phyloP scores from a whole-genome alignment of 2,888 invertebrate species.

The Lasioglossum pauxillum region DNA sequence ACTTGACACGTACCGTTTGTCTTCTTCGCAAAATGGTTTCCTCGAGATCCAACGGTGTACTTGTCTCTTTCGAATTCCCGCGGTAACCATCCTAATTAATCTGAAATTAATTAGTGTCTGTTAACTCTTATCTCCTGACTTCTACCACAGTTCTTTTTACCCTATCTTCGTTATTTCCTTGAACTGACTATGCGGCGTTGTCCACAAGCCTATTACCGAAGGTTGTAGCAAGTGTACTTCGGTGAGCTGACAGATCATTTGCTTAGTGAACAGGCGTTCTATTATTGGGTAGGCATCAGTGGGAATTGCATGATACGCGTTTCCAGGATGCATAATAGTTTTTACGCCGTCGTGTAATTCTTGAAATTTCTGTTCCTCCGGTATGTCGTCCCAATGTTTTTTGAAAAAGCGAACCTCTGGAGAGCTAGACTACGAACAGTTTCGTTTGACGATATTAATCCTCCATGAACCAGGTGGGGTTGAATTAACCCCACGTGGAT shows the following conservation, averaged over 20 bases:
- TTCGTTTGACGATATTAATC: neutral
- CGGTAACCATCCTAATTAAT: constrained; percentile 69
- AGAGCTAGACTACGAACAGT: constrained; percentile 27
- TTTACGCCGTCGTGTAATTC: constrained; percentile 69
- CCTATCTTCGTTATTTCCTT: constrained; percentile 77
- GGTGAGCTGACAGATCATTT: constrained; percentile 78
- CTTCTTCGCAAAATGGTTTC: constrained; percentile 74
- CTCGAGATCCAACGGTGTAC: constrained; percentile 72
- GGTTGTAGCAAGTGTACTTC: constrained; percentile 75
- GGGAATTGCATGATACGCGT: constrained; percentile 77
- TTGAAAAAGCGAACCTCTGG: constrained; percentile 56
- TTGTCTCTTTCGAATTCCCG: constrained; percentile 74
- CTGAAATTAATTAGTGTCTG: constrained; percentile 58
- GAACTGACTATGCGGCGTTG: constrained; percentile 72
- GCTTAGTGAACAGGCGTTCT: constrained; percentile 72
- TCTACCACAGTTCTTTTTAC: constrained; percentile 51
- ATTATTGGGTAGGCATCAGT: constrained; percentile 75
- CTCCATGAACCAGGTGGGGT: neutral
- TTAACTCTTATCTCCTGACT: neutral
- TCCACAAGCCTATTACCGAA: constrained; percentile 62
- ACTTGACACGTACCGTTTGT: constrained; percentile 69
- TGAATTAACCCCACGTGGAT: no score
- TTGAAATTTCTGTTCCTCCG: constrained; percentile 44
- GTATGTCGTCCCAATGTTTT: constrained; percentile 50
- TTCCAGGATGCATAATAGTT: constrained; percentile 66